These are phyloP conservation scores for Plecotus auritus DNA, from an alignment of 2,113 vertebrate genomes.

Conservation along the genomic window DNA sequence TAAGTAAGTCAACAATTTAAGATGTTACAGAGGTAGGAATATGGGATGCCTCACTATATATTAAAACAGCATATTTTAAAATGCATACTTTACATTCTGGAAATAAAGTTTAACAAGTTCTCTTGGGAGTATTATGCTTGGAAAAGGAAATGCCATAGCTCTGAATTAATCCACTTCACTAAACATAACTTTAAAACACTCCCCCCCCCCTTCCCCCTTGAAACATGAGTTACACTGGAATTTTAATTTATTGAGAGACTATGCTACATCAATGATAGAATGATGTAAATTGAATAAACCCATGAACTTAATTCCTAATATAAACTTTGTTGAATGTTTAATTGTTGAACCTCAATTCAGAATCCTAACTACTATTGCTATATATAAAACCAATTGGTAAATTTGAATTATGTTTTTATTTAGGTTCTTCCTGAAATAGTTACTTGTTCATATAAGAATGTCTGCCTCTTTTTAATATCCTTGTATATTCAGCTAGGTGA, in stretches of 20 bases:
- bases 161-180: conserved; percentile 52
- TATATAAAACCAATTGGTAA: background rate
- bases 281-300: background rate
- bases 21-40: conserved; percentile 57
- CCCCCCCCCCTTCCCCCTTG: background rate
- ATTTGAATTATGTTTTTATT: background rate
- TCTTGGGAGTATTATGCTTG: conserved; percentile 44
- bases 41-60: conserved; percentile 10
- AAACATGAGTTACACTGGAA: background rate
- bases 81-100: conserved; percentile 63
- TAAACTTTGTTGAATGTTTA: background rate
- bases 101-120: conserved; percentile 76
- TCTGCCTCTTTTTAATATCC: background rate
- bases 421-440: background rate
- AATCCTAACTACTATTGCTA: background rate
- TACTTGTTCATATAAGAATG: background rate
- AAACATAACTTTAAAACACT: conserved; percentile 32
- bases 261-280: background rate
- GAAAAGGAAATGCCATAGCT: conserved; percentile 60
- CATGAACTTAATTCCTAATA: background rate
- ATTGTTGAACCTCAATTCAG: background rate
- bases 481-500: background rate
- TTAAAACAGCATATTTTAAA: conserved; percentile 68
- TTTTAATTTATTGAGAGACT: conserved; percentile 18
- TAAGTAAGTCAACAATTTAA: conserved; percentile 64